Conservation (phyloP, 2,888 invertebrate genomes). For the Didymodactylos carnosus region DNA sequence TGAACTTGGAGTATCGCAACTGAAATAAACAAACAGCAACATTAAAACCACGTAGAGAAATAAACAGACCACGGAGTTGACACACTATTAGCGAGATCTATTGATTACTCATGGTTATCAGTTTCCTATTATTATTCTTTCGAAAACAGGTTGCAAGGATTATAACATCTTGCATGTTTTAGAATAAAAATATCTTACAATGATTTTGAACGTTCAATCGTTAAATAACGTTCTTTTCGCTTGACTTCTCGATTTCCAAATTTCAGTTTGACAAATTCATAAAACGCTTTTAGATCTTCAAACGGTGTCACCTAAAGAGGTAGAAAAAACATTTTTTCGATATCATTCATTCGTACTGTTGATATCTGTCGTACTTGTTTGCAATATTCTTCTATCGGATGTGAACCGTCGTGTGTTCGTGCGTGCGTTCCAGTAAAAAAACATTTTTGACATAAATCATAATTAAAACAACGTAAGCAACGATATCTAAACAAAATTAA, state of each 20-base stretch:
- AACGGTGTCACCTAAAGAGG: not conserved
- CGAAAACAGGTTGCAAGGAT: too few relatives aligned
- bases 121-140: too few relatives aligned
- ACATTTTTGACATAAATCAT: slow-evolving; percentile 97
- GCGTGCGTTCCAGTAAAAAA: slow-evolving; percentile 91
- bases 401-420: slow-evolving; percentile 81
- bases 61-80: too few relatives aligned
- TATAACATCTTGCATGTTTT: too few relatives aligned
- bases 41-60: too few relatives aligned
- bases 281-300: slow-evolving; percentile 1
- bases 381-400: slow-evolving; percentile 99
- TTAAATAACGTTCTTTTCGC: not conserved
- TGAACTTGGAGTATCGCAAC: not conserved
- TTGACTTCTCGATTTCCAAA: not conserved
- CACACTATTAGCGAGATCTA: too few relatives aligned
- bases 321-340: not conserved
- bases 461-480: slow-evolving; percentile 95
- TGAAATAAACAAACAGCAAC: not conserved
- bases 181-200: too few relatives aligned
- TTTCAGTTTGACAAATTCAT: not conserved
- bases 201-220: not conserved
- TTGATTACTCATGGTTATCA: too few relatives aligned
- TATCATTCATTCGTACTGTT: not conserved
- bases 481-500: slow-evolving; percentile 48
- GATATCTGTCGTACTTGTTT: slow-evolving; percentile 28